phyloP scores from a whole-genome alignment of 1,140 invertebrate genomes.

The Pteromalus puparum region DNA sequence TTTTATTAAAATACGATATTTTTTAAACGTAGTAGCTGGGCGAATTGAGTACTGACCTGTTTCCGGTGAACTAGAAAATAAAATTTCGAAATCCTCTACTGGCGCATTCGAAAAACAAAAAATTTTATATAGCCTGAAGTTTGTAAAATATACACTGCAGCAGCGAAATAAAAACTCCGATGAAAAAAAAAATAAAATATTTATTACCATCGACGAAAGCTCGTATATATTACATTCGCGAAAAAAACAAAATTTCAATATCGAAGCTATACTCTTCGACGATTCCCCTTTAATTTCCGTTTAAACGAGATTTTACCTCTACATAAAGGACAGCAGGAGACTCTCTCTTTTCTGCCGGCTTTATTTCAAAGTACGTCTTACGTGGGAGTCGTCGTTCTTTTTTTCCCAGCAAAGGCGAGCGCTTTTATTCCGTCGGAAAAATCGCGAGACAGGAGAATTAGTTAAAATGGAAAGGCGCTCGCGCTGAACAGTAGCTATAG shows the following conservation, averaged over 20 bases:
- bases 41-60: slow-evolving; percentile 9
- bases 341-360: background rate
- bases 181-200: background rate
- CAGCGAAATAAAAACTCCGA: background rate
- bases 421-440: slow-evolving; percentile 24
- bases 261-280: background rate
- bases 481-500: background rate
- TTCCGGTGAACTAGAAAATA: background rate
- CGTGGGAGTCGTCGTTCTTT: background rate
- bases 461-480: background rate
- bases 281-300: slow-evolving; percentile 25
- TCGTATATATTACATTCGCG: background rate
- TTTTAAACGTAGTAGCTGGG: background rate
- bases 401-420: background rate
- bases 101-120: background rate
- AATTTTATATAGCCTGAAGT: background rate
- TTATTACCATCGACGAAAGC: background rate
- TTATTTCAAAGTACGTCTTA: slow-evolving; percentile 21
- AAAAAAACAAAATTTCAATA: slow-evolving; percentile 8
- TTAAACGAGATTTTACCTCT: background rate
- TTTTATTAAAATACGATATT: background rate
- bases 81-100: slow-evolving; percentile 2
- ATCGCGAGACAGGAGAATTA: slow-evolving; percentile 9
- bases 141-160: background rate
- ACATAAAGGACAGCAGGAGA: background rate